These are phyloP conservation scores for Florisuga fusca DNA, from an alignment of 2,797 vertebrate genomes.

Conservation along the genomic window DNA sequence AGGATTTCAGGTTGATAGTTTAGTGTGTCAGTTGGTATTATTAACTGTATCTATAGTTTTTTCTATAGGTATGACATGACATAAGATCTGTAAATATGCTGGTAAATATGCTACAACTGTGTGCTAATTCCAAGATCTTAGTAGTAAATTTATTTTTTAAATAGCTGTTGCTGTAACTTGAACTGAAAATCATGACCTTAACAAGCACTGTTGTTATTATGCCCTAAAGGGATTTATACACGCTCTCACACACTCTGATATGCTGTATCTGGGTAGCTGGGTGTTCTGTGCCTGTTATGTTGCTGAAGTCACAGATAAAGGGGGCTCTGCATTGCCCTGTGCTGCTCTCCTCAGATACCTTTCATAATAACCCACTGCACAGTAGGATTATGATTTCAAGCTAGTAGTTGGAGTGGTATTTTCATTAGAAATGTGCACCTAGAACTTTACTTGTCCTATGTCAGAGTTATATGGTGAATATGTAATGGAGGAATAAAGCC, in stretches of 20 bases:
- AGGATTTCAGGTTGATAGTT: background rate
- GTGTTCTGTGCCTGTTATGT: background rate
- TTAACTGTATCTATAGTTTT: too few relatives aligned
- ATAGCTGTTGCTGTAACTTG: background rate
- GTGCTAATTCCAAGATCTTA: background rate
- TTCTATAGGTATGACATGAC: background rate
- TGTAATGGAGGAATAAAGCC: conserved; percentile 14
- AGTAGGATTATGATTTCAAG: conserved; percentile 12
- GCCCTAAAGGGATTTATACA: background rate
- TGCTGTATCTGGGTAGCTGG: background rate
- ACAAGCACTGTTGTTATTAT: background rate
- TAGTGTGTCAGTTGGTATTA: background rate
- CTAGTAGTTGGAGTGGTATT: background rate
- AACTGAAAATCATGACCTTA: conserved; percentile 37
- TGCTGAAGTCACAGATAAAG: background rate
- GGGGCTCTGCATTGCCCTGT: background rate
- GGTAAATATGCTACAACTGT: background rate
- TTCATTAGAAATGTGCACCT: conserved; percentile 10
- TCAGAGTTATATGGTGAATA: background rate
- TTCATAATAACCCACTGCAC: background rate
- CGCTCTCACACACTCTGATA: background rate
- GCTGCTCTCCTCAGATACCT: background rate
- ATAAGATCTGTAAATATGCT: background rate
- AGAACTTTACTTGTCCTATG: background rate
- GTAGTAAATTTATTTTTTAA: background rate